Base-by-base conservation (phyloP, 2,888 invertebrate genomes). In the Hirtodrosophila alboralis region DNA sequence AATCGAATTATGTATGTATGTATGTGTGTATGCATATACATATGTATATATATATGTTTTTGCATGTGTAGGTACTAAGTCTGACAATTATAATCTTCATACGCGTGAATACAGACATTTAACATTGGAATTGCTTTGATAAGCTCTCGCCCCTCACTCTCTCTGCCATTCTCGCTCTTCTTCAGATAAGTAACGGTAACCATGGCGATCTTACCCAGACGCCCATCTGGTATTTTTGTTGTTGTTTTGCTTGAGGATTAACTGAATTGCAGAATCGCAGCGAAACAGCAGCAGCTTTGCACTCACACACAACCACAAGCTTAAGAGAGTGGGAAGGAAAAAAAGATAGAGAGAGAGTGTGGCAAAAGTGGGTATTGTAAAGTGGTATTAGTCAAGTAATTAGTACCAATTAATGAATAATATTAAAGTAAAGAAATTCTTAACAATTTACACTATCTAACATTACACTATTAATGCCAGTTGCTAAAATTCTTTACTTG, bases 11-110 rank as follows among this genome's bases (percentile, higher is more conserved):
- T 5, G 31, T 33, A 23, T 7, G 9, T 14, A 18, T n/a, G 33
- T 5, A 2, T 30, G 7, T 36, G 23, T 23, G 36, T 33, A 18
- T 7, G 6, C 10, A 18, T 7, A 31, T 7, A 2, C 21, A 8
- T 36, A 2, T 18, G n/a, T 38, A 14, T 52, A 14, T 44, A 18
- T 21, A 28, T 18, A 21, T 37, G 45, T 21, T n/a, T n/a, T n/a
- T n/a, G n/a, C n/a, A n/a, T n/a, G n/a, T n/a, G n/a, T n/a, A n/a
- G n/a, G n/a, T n/a, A n/a, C n/a, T n/a, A n/a, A n/a, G n/a, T n/a
- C 41, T 21, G 28, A 40, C 72, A 72, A 67, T 68, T 75, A 76
- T 63, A 68, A 75, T 75, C 76, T 68, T 56, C 21, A 52, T 66
- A 60, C 47, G 56, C 53, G 43, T 52, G 49, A 62, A 41, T 51